These are phyloP conservation scores for Pandion haliaetus DNA, from an alignment of 2,113 vertebrate species.

Conservation along the genomic window DNA sequence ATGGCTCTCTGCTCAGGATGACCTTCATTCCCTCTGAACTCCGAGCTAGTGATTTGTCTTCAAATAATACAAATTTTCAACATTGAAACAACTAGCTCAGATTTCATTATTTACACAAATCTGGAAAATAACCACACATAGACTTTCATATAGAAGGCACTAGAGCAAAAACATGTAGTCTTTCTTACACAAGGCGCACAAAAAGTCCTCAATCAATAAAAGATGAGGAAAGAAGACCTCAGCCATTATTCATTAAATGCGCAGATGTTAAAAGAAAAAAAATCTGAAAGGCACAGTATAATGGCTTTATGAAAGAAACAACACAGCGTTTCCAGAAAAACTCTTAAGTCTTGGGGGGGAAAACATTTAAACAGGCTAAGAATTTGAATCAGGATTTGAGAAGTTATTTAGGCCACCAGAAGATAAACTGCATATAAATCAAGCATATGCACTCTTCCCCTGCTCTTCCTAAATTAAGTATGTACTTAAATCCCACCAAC, in stretches of 20 bases:
- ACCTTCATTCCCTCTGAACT: neutral
- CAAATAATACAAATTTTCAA: neutral
- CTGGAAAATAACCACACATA: neutral
- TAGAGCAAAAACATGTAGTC: neutral
- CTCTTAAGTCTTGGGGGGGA: neutral
- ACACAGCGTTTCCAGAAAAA: neutral
- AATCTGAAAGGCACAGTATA: neutral
- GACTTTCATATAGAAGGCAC: neutral
- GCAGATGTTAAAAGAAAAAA: neutral
- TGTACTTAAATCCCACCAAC: slow-evolving; percentile 18
- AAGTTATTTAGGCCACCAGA: slow-evolving; percentile 44
- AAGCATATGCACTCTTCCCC: neutral
- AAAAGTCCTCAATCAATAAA: neutral
- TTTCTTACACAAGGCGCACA: neutral
- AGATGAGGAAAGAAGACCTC: neutral
- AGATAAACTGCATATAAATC: slow-evolving; percentile 40
- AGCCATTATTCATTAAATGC: neutral
- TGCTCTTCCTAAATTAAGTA: slow-evolving; percentile 24
- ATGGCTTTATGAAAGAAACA: neutral
- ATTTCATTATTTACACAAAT: neutral
- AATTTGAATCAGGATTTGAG: slow-evolving; percentile 9
- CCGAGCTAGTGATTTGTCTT: neutral
- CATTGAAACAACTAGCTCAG: neutral
- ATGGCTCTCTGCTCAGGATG: neutral
- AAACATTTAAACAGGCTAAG: neutral